phyloP scores from a whole-genome alignment of 1,140 invertebrate species.

The Asbolus verrucosus region DNA sequence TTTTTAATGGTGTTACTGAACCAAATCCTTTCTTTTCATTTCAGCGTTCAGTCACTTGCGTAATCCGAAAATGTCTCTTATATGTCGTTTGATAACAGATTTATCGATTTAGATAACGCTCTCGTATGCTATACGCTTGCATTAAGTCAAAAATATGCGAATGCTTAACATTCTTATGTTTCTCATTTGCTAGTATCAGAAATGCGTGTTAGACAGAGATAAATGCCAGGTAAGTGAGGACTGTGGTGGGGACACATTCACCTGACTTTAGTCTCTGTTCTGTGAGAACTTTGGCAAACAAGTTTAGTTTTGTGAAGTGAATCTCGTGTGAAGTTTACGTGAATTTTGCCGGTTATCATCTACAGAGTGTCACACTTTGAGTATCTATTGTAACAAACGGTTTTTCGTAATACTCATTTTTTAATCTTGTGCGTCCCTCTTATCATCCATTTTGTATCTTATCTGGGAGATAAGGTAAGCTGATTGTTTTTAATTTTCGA shows the following conservation, averaged over 20 bases:
- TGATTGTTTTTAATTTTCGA: too few species aligned
- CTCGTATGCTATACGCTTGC: not conserved
- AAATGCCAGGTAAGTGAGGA: slow-evolving; percentile 32
- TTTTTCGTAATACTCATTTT: not conserved
- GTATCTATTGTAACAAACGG: not conserved
- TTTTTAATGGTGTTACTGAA: too few species aligned
- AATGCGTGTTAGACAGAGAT: slow-evolving; percentile 37
- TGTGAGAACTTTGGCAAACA: slow-evolving; percentile 36
- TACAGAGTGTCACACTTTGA: not conserved
- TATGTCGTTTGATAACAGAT: not conserved
- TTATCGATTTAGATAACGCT: not conserved
- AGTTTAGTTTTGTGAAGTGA: slow-evolving; percentile 44
- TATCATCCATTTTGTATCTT: too few species aligned
- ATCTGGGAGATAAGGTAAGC: too few species aligned
- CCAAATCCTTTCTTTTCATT: too few species aligned
- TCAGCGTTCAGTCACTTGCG: too few species aligned
- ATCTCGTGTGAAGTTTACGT: slow-evolving; percentile 14
- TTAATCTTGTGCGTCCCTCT: not conserved
- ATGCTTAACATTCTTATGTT: slow-evolving; percentile 14
- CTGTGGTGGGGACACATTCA: slow-evolving; percentile 39
- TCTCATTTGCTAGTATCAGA: too few species aligned
- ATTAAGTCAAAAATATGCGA: slow-evolving; percentile 30
- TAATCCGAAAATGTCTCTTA: too few species aligned
- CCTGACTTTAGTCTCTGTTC: slow-evolving; percentile 40
- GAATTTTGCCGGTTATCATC: slow-evolving; percentile 20